A percentile compares a stretch with the other conserved stretches of the same genome.
phyloP scores from a whole-genome alignment of 2,113 vertebrate species.

The Lamprologus sp. region DNA sequence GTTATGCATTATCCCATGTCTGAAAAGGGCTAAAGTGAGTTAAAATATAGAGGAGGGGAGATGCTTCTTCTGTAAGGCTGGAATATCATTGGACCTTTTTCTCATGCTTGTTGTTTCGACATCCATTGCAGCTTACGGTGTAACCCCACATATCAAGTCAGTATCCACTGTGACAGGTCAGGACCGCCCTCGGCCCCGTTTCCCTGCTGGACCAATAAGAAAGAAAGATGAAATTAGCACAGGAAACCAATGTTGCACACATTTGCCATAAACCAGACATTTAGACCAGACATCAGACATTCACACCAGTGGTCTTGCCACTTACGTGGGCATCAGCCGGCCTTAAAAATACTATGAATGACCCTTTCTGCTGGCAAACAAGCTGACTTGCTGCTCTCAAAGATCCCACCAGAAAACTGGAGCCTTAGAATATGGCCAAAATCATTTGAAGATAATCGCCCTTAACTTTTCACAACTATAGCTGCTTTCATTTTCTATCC shows the following conservation, averaged over 20 bases:
- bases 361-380: constrained; percentile 7
- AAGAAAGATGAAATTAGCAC: constrained; percentile 63
- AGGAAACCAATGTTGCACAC: neutral
- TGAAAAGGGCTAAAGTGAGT: neutral
- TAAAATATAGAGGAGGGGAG: constrained; percentile 42
- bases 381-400: constrained; percentile 5
- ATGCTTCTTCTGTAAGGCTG: constrained; percentile 96
- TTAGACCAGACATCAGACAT: neutral
- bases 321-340: neutral
- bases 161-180: constrained; percentile 99
- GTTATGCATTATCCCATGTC: neutral
- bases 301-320: neutral
- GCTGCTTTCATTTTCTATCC: neutral
- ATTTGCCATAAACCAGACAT: neutral
- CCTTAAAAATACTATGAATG: neutral
- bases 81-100: constrained; percentile 77
- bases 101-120: constrained; percentile 81
- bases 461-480: neutral
- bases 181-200: constrained; percentile 99
- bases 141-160: constrained; percentile 99
- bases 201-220: constrained; percentile 92
- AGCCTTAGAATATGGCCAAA: neutral
- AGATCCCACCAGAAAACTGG: neutral
- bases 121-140: constrained; percentile 99
- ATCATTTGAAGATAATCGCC: neutral